Evolutionary conservation across 2,888 invertebrate genomes (phyloP).

Genomic region (Tanypteryx hageni): DNA sequence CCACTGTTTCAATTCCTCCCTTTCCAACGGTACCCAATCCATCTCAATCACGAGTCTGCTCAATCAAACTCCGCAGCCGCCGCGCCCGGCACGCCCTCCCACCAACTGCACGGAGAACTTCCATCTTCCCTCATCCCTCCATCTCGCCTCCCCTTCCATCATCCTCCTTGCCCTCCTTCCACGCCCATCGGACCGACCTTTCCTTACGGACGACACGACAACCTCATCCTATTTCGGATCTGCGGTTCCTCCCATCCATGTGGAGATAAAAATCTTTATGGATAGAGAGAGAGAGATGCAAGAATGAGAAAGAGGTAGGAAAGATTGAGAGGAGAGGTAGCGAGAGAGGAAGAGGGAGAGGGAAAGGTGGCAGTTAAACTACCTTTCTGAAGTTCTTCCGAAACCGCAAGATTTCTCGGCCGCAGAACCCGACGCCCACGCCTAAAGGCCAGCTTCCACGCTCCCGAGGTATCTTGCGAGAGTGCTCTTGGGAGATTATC

Average conservation of each 20-base stretch:
- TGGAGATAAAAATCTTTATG: conserved; percentile 18
- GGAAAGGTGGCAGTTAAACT: conserved; percentile 19
- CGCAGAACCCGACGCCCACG: too few relatives aligned
- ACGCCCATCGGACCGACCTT: not conserved
- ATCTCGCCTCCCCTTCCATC: too few relatives aligned
- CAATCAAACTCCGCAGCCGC: conserved; percentile 23
- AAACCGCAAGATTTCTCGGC: conserved; percentile 1
- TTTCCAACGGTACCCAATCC: conserved; percentile 44
- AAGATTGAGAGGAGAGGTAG: too few relatives aligned
- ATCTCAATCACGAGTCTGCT: conserved; percentile 44
- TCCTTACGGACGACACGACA: conserved; percentile 16
- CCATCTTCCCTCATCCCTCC: not conserved
- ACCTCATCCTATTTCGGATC: not conserved
- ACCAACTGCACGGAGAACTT: not conserved
- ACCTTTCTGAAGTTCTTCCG: conserved; percentile 36
- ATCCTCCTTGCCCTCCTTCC: too few relatives aligned
- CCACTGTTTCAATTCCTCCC: conserved; percentile 36
- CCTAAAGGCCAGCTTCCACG: not conserved
- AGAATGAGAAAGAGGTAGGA: too few relatives aligned
- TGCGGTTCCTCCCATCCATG: not conserved
- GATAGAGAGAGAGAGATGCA: not conserved
- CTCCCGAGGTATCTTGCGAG: conserved; percentile 1
- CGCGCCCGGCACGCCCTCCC: not conserved
- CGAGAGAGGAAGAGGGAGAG: not conserved
- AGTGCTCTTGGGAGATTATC: not conserved